phyloP scores from a whole-genome alignment of 2,888 invertebrate genomes.

The Gasteruption jaculator region DNA sequence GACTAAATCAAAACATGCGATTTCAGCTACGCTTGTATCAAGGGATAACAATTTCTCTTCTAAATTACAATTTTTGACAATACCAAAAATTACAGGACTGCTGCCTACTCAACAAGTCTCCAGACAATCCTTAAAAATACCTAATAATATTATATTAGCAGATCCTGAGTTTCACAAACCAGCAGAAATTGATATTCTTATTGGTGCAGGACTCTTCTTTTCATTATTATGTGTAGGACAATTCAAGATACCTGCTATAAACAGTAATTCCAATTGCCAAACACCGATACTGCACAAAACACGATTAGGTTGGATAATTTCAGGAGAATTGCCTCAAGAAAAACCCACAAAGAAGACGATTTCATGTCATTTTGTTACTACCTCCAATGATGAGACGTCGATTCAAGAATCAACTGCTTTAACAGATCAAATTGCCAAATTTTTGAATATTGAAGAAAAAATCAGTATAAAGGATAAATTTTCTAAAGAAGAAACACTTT shows the following conservation, averaged over 20 bases:
- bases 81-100: constrained; percentile 12
- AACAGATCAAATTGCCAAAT: constrained; percentile 8
- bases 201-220: constrained; percentile 13
- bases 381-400: background rate
- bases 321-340: constrained; percentile 6
- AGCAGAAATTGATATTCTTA: constrained; percentile 12
- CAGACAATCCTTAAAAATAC: constrained; percentile 8
- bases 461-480: background rate
- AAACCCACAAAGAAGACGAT: background rate
- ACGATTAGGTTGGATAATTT: constrained; percentile 17
- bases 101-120: constrained; percentile 16
- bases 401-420: background rate
- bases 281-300: constrained; percentile 17
- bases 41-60: constrained; percentile 8
- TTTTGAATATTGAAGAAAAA: constrained; percentile 16
- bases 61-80: constrained; percentile 14
- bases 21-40: constrained; percentile 12
- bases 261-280: no score
- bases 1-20: constrained; percentile 10
- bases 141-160: constrained; percentile 16
- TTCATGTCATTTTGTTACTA: background rate
- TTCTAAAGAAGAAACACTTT: constrained; percentile 2
- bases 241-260: constrained; percentile 10
- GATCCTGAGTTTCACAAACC: constrained; percentile 17
- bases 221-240: constrained; percentile 17